Percentiles rank a stretch among this genome's conserved stretches.
Conservation (phyloP, 2,113 vertebrate genomes). For the Pedetes capensis region DNA sequence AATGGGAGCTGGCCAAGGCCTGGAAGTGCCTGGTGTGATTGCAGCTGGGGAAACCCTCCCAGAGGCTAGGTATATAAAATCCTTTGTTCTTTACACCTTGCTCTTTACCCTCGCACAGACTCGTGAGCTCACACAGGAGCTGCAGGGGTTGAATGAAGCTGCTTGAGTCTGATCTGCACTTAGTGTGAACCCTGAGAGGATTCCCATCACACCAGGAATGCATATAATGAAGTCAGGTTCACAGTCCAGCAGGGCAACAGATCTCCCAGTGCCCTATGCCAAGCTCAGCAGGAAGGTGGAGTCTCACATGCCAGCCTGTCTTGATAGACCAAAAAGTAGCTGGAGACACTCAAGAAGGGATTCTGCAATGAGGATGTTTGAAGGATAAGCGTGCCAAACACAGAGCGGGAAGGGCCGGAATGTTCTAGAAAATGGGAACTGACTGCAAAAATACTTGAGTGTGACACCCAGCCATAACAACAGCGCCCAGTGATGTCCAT, state of each 20-base stretch:
- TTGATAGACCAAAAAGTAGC: background rate
- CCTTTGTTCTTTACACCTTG: background rate
- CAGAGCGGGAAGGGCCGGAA: background rate
- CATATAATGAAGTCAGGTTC: background rate
- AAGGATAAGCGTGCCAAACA: background rate
- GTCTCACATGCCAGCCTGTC: background rate
- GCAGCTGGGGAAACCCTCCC: background rate
- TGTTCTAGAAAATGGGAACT: background rate
- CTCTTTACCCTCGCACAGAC: background rate
- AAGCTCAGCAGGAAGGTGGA: fast-evolving
- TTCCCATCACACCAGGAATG: background rate
- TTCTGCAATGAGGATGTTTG: background rate
- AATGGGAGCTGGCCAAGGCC: too few relatives aligned
- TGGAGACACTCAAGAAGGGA: background rate
- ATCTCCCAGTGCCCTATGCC: fast-evolving
- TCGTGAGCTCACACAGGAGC: background rate
- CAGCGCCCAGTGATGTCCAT: background rate
- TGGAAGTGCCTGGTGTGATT: fast-evolving
- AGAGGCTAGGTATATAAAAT: too few relatives aligned
- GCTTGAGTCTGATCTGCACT: background rate
- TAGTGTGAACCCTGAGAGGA: background rate
- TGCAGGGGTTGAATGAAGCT: background rate
- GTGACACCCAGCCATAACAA: too few relatives aligned
- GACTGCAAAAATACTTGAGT: background rate
- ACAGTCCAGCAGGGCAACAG: background rate